Evolutionary conservation across 2,113 vertebrate genomes (phyloP), one percentile per base, ranked within the genome.

Genomic region (Polypterus senegalus): DNA sequence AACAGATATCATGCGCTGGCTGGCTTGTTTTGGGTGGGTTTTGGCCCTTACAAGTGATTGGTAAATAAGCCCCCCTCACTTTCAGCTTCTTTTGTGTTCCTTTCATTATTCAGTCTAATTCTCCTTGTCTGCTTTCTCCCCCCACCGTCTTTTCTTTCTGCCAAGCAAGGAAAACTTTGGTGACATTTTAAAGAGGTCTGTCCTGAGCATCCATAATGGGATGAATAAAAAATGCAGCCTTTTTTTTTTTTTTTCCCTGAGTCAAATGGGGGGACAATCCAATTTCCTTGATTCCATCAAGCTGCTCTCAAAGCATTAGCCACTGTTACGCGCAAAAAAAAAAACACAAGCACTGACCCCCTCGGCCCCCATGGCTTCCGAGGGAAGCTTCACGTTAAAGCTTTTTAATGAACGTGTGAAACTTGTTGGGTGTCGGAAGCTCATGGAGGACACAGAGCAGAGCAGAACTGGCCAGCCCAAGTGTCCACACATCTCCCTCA

Each of bases 271-370:
- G 83, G 84, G 76, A 92, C 91, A 97, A 97, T 97, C 92, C 93
- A 98, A 97, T 98, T 97, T 97, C 85, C 83, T 81, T 91, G 90
- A 94, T 94, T 93, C 90, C 89, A 94, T 95, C 92, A 96, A 91
- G 88, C 81, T 84, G 84, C 83, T 88, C 83, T 81, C 76, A 87
- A 86, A 87, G 85, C 88, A 92, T 94, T 93, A 92, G 88, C 86
- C 83, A 70, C 77, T 74, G 76, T 78, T 77, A 85, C 85, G 71
- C 83, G 65, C 68, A 73, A 86, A 87, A 89, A 83, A 70, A 74
- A 71, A 5, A 51, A 47, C 48, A 74, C 69, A 55, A 82, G 78
- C 73, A 47, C 83, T 86, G 86, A 90, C 90, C 89, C 86, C 69
- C 72, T 82, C 74, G 82, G 77, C 77, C 69, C 79, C 78, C 80